Evolutionary conservation across 2,888 invertebrate species (phyloP).

Genomic region (Priocnemis perturbator): DNA sequence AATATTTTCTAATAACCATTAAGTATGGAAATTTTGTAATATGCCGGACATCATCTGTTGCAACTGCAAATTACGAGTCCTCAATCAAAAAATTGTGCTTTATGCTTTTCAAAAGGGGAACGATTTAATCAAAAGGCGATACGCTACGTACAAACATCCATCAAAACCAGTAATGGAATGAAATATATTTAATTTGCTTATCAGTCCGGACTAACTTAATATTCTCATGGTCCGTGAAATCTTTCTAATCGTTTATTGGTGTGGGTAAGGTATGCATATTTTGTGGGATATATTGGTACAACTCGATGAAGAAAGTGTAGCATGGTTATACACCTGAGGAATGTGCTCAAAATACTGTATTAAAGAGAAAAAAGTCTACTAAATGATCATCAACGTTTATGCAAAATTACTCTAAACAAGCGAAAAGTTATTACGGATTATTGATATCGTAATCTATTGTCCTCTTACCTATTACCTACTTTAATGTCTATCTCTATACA

Average conservation of each 20-base stretch:
- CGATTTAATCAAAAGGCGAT: slow-evolving; percentile 10
- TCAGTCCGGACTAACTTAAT: too few species aligned
- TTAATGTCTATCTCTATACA: slow-evolving; percentile 73
- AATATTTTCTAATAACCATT: too few species aligned
- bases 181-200: too few species aligned
- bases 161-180: too few species aligned
- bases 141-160: too few species aligned
- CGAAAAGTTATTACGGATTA: slow-evolving; percentile 70
- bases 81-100: too few species aligned
- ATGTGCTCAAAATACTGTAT: slow-evolving; percentile 75
- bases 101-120: too few species aligned
- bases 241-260: too few species aligned
- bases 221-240: too few species aligned
- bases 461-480: slow-evolving; percentile 72
- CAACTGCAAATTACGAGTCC: too few species aligned
- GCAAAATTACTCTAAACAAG: slow-evolving; percentile 69
- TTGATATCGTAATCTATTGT: slow-evolving; percentile 72
- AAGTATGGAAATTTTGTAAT: too few species aligned
- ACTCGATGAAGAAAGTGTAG: slow-evolving; percentile 74
- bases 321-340: slow-evolving; percentile 74
- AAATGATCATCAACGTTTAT: slow-evolving; percentile 69
- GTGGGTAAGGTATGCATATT: not conserved
- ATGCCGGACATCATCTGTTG: too few species aligned
- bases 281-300: slow-evolving; percentile 69
- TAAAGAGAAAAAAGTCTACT: slow-evolving; percentile 70